phyloP scores from a whole-genome alignment of 2,797 vertebrate genomes.

The Amazona ochrocephala region DNA sequence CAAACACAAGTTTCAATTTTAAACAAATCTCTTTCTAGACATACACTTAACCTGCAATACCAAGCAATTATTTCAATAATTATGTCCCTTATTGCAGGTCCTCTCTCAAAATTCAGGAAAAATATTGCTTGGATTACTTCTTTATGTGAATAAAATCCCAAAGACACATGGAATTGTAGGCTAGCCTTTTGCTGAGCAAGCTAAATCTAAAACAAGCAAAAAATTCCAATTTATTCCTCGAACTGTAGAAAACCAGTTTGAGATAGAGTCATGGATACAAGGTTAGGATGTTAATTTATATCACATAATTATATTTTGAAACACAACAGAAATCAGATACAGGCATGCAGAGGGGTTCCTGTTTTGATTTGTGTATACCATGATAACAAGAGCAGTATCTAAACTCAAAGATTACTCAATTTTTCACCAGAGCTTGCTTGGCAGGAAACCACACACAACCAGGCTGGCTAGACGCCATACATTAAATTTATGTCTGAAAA shows the following conservation, averaged over 20 bases:
- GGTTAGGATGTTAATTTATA: neutral
- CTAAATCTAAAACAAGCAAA: constrained; percentile 14
- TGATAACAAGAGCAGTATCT: neutral
- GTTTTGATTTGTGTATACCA: neutral
- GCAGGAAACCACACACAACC: constrained; percentile 22
- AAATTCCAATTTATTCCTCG: neutral
- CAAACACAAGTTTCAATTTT: neutral
- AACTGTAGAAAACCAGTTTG: constrained; percentile 2
- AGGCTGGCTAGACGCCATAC: constrained; percentile 12
- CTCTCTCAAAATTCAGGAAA: neutral
- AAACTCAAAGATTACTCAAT: neutral
- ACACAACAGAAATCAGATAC: constrained; percentile 40
- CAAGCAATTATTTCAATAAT: neutral
- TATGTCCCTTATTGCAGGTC: neutral
- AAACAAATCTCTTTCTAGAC: neutral
- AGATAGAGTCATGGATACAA: neutral
- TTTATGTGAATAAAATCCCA: neutral
- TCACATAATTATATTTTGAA: constrained; percentile 2
- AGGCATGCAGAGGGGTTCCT: neutral
- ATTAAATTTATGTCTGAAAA: neutral
- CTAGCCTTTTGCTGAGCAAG: neutral
- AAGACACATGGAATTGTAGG: neutral
- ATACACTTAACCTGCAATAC: neutral
- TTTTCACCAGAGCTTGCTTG: constrained; percentile 2
- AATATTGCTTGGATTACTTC: neutral